phyloP scores from a whole-genome alignment of 1,140 invertebrate species.

The Drosophila carrolli region DNA sequence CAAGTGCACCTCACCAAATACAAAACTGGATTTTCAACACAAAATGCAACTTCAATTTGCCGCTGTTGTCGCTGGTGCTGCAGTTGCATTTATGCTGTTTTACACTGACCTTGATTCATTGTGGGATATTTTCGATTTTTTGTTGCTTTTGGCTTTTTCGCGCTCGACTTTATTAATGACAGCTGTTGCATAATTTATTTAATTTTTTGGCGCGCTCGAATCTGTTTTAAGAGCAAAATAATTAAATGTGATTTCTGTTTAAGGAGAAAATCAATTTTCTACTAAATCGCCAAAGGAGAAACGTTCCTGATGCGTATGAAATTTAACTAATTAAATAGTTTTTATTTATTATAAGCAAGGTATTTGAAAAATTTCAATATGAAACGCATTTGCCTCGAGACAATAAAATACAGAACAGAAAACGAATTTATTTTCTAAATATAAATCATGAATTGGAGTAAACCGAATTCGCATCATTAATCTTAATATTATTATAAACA shows the following conservation, averaged over 20 bases:
- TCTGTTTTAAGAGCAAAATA: constrained; percentile 61
- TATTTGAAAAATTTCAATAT: neutral
- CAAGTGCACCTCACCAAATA: constrained; percentile 79
- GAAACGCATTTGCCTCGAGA: too few species aligned
- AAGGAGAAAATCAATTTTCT: constrained; percentile 53
- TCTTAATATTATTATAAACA: constrained; percentile 19
- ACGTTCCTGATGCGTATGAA: constrained; percentile 8
- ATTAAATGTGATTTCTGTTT: constrained; percentile 63
- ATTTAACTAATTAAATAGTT: constrained; percentile 22
- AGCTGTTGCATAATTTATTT: constrained; percentile 82
- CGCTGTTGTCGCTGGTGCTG: constrained; percentile 19
- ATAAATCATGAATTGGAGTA: neutral
- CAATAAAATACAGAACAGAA: neutral
- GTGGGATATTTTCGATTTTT: constrained; percentile 70
- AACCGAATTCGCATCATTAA: neutral
- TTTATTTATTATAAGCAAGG: neutral
- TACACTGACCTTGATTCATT: constrained; percentile 78
- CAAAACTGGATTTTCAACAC: constrained; percentile 80
- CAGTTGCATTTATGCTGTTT: constrained; percentile 73
- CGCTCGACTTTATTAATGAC: constrained; percentile 80
- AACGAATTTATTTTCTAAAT: neutral
- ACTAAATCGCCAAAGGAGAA: constrained; percentile 25
- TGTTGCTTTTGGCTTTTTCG: constrained; percentile 43
- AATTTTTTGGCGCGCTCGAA: constrained; percentile 65
- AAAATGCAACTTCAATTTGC: constrained; percentile 75